phyloP scores from a whole-genome alignment of 2,888 invertebrate genomes.

The Ophion slaviceki region DNA sequence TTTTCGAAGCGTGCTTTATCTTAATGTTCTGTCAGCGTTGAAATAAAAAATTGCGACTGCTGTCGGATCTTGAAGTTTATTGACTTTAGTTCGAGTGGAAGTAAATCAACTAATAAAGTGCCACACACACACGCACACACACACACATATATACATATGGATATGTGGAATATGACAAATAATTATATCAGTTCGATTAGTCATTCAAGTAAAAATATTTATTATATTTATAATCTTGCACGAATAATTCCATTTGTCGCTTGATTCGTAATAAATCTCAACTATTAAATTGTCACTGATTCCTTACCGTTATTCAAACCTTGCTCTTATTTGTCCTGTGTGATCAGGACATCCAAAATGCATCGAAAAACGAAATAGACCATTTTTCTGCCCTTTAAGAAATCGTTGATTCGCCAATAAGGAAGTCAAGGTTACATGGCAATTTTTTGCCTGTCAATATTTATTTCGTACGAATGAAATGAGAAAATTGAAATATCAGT shows the following conservation, averaged over 20 bases:
- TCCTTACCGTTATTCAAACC: neutral
- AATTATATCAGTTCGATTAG: too few species aligned
- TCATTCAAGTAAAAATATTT: too few species aligned
- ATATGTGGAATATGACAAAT: too few species aligned
- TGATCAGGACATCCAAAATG: neutral
- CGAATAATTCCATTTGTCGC: too few species aligned
- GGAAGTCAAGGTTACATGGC: neutral
- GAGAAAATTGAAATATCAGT: neutral
- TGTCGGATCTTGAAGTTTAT: neutral
- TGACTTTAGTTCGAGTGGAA: too few species aligned
- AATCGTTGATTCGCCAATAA: neutral
- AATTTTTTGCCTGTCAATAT: neutral
- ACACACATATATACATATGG: too few species aligned
- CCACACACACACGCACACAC: too few species aligned
- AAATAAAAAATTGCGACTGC: neutral
- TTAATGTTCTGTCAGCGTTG: too few species aligned
- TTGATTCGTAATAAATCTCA: too few species aligned
- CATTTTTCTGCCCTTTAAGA: neutral
- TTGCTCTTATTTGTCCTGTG: neutral
- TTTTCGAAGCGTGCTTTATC: neutral
- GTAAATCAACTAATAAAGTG: too few species aligned
- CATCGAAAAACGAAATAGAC: neutral
- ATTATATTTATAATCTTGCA: too few species aligned
- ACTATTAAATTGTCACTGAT: too few species aligned
- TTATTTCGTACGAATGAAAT: neutral